Conservation (phyloP, 2,113 vertebrate genomes). For the Nesogale talazaci region DNA sequence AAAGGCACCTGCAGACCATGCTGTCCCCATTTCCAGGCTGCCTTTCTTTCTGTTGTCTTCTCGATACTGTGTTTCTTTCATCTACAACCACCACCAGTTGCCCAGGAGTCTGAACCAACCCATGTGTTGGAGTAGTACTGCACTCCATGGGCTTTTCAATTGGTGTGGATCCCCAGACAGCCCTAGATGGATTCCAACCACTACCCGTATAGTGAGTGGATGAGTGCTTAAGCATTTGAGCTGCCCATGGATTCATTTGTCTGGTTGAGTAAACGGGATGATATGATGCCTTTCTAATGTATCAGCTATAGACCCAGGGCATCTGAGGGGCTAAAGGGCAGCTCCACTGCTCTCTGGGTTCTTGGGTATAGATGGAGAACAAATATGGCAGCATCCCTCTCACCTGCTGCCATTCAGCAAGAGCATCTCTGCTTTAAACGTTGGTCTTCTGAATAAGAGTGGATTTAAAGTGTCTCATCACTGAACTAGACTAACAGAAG, state of each 20-base stretch:
- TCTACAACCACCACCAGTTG: neutral
- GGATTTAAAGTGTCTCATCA: neutral
- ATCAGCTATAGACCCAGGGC: neutral
- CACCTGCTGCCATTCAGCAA: neutral
- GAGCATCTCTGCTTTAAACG: neutral
- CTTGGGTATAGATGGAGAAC: too few species aligned
- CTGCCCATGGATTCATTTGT: neutral
- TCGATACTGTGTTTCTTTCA: neutral
- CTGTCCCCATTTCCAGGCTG: neutral
- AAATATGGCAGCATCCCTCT: neutral
- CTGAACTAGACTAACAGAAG: neutral
- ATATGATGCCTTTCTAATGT: neutral
- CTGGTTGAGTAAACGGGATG: neutral
- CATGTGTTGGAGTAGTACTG: neutral
- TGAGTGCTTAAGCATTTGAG: neutral
- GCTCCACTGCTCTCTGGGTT: neutral
- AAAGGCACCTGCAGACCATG: rapidly evolving
- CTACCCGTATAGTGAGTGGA: neutral
- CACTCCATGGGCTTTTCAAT: neutral
- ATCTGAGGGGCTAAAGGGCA: neutral
- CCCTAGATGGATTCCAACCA: neutral
- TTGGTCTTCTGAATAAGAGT: neutral
- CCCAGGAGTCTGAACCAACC: neutral
- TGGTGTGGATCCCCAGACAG: neutral
- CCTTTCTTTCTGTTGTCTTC: neutral